Evolutionary conservation across 2,797 vertebrate genomes (phyloP).

Genomic region (Malurus splendens): DNA sequence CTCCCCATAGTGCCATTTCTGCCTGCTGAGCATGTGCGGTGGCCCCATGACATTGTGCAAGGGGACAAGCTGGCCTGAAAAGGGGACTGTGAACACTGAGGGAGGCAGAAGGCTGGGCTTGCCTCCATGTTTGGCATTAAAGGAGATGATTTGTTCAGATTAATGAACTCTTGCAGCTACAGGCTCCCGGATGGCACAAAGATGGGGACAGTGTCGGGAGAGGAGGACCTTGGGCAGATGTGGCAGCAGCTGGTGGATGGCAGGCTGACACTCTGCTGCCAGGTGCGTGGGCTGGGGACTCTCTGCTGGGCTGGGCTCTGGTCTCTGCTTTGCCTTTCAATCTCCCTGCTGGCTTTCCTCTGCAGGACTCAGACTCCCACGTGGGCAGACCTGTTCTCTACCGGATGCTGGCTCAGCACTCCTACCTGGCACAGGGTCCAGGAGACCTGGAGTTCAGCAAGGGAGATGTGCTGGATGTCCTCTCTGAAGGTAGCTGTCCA

Average conservation of each 20-base stretch:
- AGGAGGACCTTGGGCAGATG: conserved; percentile 59
- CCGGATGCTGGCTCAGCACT: conserved; percentile 82
- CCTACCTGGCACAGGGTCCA: conserved; percentile 76
- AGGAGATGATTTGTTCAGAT: neutral
- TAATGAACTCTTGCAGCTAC: conserved; percentile 67
- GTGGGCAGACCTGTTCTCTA: conserved; percentile 76
- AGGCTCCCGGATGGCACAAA: conserved; percentile 61
- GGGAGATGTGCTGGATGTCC: conserved; percentile 83
- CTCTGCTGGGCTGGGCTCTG: neutral
- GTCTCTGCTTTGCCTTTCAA: neutral
- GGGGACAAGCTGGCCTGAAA: neutral
- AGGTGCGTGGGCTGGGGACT: conserved; percentile 62
- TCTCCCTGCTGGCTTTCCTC: neutral
- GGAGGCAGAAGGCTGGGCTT: neutral
- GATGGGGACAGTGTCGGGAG: conserved; percentile 67
- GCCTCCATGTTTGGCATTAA: neutral
- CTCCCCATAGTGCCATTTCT: neutral
- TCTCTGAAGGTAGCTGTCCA: conserved; percentile 79
- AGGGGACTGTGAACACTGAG: neutral
- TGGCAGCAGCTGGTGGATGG: conserved; percentile 62
- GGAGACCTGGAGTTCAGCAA: conserved; percentile 86
- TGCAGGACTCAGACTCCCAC: conserved; percentile 31
- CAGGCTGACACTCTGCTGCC: conserved; percentile 80
- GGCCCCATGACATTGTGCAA: neutral
- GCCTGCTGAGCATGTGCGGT: neutral